Evolutionary conservation across 2,113 vertebrate species (phyloP), one percentile per base, ranked within the genome.

Genomic region (Ictalurus furcatus): DNA sequence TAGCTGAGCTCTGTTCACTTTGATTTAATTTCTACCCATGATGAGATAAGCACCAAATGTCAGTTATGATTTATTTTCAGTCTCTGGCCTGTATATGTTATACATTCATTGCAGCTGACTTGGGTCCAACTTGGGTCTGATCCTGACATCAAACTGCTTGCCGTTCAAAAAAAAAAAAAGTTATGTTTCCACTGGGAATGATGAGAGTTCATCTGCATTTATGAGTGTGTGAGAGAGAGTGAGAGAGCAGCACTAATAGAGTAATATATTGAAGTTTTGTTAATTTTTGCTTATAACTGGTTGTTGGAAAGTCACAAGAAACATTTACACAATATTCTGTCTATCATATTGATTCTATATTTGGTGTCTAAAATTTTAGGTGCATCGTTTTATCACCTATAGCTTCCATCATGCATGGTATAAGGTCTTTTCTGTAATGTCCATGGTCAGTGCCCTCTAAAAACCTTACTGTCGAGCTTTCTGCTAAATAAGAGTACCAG

Each of bases 101-200:
- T n/a, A 14, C 34, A 16, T 71, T 79, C n/a, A 30, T 12, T 17
- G 28, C 67, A 52, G 59, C 25, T 81, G 80, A 74, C 44, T 56
- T 78, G 37, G 11, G 21, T 30, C 87, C 48, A n/a, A 88, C 63
- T 44, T 61, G 59, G 82, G 58, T 30, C 56, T 79, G 69, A 91
- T 85, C 73, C 87, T n/a, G 85, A 63, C 78, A 83, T 79, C 76
- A 59, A 74, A 85, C 88, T 37, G 52, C 54, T 65, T 82, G 44
- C n/a, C 44, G 13, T n/a, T 58, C 54, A 54, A 71, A 87, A 88
- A 78, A 23, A 67, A 9, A 44, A 48, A 7, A 48, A 48, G 28
- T 52, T 73, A 81, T 87, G 79, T 28, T 89, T 87, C 59, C n/a
- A 61, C 74, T 25, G 23, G 25, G 81, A 59, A 4, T 28, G 85